Base-by-base conservation (phyloP, 2,113 vertebrate genomes). In the Mellivora capensis region DNA sequence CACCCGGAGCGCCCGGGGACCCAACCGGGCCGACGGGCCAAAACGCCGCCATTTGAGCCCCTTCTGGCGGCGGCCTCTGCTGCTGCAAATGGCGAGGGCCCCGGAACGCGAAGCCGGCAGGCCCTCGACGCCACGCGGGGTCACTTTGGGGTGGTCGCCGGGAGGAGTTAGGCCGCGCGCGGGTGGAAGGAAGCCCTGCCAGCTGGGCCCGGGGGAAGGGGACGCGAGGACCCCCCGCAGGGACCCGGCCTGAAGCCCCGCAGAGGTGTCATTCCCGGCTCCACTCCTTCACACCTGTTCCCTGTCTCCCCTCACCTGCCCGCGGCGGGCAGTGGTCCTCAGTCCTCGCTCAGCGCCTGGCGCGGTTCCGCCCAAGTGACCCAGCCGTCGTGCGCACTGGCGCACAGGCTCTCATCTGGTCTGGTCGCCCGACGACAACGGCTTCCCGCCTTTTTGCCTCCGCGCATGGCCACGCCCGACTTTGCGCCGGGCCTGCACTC, bases 371-470 rank as follows among this genome's bases (percentile, higher is more conserved):
- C 59, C 2, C 0, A 21, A 13, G 61, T 6, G 6, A 17, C 18
- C 11, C 59, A 3, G 44, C 31, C 7, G 4, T 4, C 21, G 2
- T 2, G n/a, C 0, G 27, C 88, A 25, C 4, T 39, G 34, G 27
- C 49, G 15, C 90, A 57, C 57, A 8, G 57, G 21, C 57, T 57
- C 57, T 57, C 7, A 7, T 27, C 25, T 54, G 37, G 20, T 27
- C 25, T 54, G 37, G 44, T 44, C 71, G 23, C 54, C 27, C 17
- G 52, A 18, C 15, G 47, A 12, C 72, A 27, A 47, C 27, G 42
- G 8, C 69, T 96, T 96, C 91, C 96, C 82, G 49, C 96, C 92
- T 96, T 98, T 91, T 88, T n/a, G 6, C 47, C 77, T 37, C 37
- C 1, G 59, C 49, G 27, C 81, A 79, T 2, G 85, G 39, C 61